Percentiles rank a stretch among this genome's conserved stretches.
Evolutionary conservation across 2,888 invertebrate species (phyloP).

Genomic region (Sylvicola fuscatus): DNA sequence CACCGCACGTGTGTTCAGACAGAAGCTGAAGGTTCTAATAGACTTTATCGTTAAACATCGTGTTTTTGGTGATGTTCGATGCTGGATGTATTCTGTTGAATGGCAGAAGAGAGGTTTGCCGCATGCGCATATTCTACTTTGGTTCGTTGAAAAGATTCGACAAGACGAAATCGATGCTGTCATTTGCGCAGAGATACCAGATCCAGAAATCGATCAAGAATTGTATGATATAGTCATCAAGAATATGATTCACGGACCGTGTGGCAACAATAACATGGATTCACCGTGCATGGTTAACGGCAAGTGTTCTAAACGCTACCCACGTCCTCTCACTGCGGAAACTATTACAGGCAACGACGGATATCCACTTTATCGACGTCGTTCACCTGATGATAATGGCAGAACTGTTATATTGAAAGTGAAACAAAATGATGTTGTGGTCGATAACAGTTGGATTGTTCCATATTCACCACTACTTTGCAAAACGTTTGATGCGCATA

Average conservation of each 20-base stretch:
- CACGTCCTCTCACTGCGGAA: slow-evolving; percentile 10
- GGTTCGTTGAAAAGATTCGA: slow-evolving; percentile 8
- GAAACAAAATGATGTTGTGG: too few relatives aligned
- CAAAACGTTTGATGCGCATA: too few relatives aligned
- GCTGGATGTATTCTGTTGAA: slow-evolving; percentile 10
- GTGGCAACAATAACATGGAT: slow-evolving; percentile 13
- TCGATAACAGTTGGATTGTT: too few relatives aligned
- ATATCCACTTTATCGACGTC: too few relatives aligned
- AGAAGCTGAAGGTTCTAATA: slow-evolving; percentile 5
- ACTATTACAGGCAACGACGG: slow-evolving; percentile 9
- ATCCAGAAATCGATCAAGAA: slow-evolving; percentile 12
- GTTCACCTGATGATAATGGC: too few relatives aligned
- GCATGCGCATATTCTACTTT: slow-evolving; percentile 15
- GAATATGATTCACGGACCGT: slow-evolving; percentile 18
- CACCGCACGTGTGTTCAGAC: slow-evolving; percentile 8
- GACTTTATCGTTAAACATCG: slow-evolving; percentile 3
- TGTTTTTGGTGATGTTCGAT: slow-evolving; percentile 7
- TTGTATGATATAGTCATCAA: slow-evolving; percentile 12
- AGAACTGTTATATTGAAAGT: too few relatives aligned
- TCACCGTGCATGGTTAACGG: slow-evolving; percentile 21
- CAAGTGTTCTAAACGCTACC: slow-evolving; percentile 15
- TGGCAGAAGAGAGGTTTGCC: slow-evolving; percentile 15
- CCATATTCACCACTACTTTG: too few relatives aligned
- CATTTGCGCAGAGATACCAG: slow-evolving; percentile 11
- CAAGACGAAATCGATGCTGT: slow-evolving; percentile 8